A percentile compares a stretch with the other conserved stretches of the same genome.
Evolutionary conservation across 2,888 invertebrate species (phyloP).

Genomic region (Spialia ferax): DNA sequence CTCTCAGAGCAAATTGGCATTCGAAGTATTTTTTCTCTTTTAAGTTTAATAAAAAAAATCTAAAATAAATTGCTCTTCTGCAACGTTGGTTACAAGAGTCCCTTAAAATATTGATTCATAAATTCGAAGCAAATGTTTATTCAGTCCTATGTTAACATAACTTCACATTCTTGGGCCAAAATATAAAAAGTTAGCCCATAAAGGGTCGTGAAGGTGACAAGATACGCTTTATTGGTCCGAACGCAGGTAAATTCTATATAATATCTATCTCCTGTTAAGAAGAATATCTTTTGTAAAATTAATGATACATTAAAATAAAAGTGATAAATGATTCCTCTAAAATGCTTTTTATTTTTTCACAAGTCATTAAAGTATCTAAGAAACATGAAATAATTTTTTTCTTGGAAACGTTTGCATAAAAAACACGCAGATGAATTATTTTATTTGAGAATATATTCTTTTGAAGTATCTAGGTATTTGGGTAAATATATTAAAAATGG

Average conservation of each 20-base stretch:
- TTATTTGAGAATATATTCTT: no score
- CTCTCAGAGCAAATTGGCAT: no score
- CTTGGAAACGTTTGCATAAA: no score
- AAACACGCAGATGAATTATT: no score
- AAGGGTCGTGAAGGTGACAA: slow-evolving; percentile 31
- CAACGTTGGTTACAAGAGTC: no score
- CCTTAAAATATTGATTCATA: background rate
- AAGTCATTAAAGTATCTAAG: background rate
- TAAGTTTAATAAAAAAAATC: no score
- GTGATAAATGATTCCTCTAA: background rate
- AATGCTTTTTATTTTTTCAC: background rate
- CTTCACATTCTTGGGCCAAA: background rate
- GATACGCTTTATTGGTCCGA: background rate
- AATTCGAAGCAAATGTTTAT: slow-evolving; percentile 11
- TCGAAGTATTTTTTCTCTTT: no score
- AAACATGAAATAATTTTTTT: no score
- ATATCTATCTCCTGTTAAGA: background rate
- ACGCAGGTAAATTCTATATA: slow-evolving; percentile 20
- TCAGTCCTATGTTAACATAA: slow-evolving; percentile 17
- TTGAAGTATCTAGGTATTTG: no score
- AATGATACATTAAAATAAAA: background rate
- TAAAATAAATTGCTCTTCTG: no score
- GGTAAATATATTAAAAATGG: no score
- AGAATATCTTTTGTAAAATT: background rate
- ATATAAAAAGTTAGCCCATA: background rate